Base-by-base conservation (phyloP, 1,140 invertebrate genomes). In the Psix sp. region DNA sequence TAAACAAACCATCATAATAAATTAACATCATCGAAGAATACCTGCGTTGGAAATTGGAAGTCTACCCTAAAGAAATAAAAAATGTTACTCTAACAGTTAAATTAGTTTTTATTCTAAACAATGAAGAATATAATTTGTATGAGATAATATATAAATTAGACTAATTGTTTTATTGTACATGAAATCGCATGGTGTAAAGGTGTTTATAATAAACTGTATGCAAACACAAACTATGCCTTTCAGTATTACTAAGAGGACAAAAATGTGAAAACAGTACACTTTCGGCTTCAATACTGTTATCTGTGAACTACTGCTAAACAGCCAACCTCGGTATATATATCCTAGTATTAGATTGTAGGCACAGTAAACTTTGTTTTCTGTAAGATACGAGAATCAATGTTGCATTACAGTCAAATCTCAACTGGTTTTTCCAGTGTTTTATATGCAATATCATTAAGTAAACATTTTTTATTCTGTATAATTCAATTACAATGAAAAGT, bases 381-480 rank as follows among this genome's bases (percentile, higher is more conserved):
- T 38, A 24, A 45, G 54, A 11, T 15, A n/a, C 56, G 24, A 11
- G 6, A 14, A 11, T 16, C 33, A 16, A 68, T 51, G 45, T 67
- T 57, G 39, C 46, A 31, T 48, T 31, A n/a, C 16, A 43, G 21
- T 59, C 17, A 60, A 71, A 71, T 71, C 38, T 46, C 14, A 62
- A 56, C 67, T 62, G 42, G 67, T 71, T 49, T 42, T 42, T 42
- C 57, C 49, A 71, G 56, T 49, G 56, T 56, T 71, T 56, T 54
- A 59, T 46, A n/a, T n/a, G n/a, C n/a, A n/a, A n/a, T n/a, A n/a
- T n/a, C n/a, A n/a, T n/a, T n/a, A n/a, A n/a, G n/a, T n/a, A n/a
- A n/a, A n/a, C n/a, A n/a, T n/a, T n/a, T n/a, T n/a, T n/a, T n/a
- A n/a, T n/a, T n/a, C n/a, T n/a, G n/a, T n/a, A n/a, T n/a, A n/a